A percentile compares a stretch with the other conserved stretches of the same genome.
phyloP scores from a whole-genome alignment of 2,797 vertebrate genomes.

The Loriculus beryllinus region DNA sequence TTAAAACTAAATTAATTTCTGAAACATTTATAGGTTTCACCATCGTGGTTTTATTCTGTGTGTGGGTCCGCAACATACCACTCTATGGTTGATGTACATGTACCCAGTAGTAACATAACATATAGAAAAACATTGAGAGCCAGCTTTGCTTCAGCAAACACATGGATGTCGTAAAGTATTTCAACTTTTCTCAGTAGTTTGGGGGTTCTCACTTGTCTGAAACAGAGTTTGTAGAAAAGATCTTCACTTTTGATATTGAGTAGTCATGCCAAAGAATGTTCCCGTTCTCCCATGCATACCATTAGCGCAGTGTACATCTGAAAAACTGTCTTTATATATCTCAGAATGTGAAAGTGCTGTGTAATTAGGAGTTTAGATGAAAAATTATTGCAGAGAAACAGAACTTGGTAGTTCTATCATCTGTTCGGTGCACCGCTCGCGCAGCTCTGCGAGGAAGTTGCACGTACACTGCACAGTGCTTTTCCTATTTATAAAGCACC shows the following conservation, averaged over 20 bases:
- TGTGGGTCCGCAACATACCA: background rate
- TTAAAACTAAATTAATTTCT: background rate
- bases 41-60: accelerated
- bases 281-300: conserved; percentile 44
- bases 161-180: background rate
- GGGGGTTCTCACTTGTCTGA: background rate
- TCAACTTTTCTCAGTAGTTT: background rate
- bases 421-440: background rate
- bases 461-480: background rate
- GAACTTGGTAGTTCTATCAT: conserved; percentile 33
- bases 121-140: background rate
- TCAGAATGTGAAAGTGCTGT: conserved; percentile 34
- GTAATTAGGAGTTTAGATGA: conserved; percentile 54
- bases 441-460: background rate
- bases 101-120: background rate
- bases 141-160: background rate
- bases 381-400: background rate
- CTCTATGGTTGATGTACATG: accelerated
- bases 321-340: conserved; percentile 57
- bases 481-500: conserved; percentile 31
- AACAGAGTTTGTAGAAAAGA: background rate
- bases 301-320: conserved; percentile 64
- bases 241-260: background rate
- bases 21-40: background rate
- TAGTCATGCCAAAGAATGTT: conserved; percentile 16